A percentile compares a stretch with the other conserved stretches of the same genome.
These are phyloP conservation scores for Callaeas wilsoni DNA, from an alignment of 2,113 vertebrate genomes.

Conservation along the genomic window DNA sequence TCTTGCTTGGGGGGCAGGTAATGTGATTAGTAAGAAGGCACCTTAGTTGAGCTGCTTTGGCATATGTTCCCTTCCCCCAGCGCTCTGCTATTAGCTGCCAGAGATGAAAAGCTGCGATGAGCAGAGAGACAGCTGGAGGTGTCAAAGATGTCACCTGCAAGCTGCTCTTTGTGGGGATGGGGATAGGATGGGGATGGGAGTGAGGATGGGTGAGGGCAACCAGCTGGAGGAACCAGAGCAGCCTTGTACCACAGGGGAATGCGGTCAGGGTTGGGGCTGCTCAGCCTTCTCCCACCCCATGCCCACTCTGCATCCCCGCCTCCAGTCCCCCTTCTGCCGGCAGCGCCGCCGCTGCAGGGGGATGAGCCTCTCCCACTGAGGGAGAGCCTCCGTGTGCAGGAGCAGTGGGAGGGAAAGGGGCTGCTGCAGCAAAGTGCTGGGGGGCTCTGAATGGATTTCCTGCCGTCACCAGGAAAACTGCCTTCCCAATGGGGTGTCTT, in stretches of 20 bases:
- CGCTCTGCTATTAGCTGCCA: neutral
- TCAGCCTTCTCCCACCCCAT: rapidly evolving
- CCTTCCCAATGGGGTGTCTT: neutral
- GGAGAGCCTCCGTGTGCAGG: neutral
- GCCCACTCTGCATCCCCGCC: neutral
- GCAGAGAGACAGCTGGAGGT: neutral
- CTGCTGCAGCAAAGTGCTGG: neutral
- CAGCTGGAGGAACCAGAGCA: neutral
- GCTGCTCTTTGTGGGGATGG: neutral
- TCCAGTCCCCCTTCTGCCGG: neutral
- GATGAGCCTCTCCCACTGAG: neutral
- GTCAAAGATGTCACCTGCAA: constrained; percentile 27
- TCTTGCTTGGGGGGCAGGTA: neutral
- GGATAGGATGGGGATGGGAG: neutral
- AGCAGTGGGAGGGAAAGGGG: neutral
- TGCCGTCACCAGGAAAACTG: neutral
- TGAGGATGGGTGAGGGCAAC: neutral
- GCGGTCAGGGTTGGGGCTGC: neutral
- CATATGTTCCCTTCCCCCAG: constrained; percentile 13
- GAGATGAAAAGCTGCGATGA: neutral
- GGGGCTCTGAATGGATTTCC: neutral
- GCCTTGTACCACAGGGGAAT: rapidly evolving
- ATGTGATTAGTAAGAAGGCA: neutral
- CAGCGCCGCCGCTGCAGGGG: rapidly evolving
- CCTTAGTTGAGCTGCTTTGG: neutral